Evolutionary conservation across 1,140 invertebrate genomes (phyloP), one percentile per base, ranked within the genome.

Genomic region (Halyomorpha halys): DNA sequence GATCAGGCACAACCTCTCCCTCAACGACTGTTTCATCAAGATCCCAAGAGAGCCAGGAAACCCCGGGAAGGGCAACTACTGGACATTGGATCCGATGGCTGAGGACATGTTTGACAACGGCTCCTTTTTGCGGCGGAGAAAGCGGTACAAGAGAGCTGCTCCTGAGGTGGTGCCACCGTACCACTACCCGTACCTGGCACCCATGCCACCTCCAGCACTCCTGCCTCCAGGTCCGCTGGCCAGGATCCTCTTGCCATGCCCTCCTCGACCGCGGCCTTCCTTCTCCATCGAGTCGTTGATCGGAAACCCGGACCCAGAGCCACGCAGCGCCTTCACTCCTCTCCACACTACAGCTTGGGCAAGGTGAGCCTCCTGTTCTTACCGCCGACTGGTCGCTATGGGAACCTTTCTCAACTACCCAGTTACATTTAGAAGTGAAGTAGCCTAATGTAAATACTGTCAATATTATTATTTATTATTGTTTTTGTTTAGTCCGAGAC

Each of bases 31-130:
- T 73, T 99, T 99, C 76, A 90, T 99, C 19, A 99, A 99, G 77
- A 95, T 99, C 53, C 94, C 97, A 0, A 79, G 97, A 5, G 96
- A 98, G 74, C 95, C 96, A 0, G 96, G 95, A 0, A 98, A 99
- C 73, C 97, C 97, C 0, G 95, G 95, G 0, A 99, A 99, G 72
- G 97, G 97, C 0, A 99, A 98, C 73, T 99, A 98, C 76, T 99
- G 97, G 97, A 96, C 94, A 0, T 75, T 99, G 54, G 95, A 99
- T 76, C 97, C 97, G 0, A 77, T 93, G 63, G 91, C 91, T 1
- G 94, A 98, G 73, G 93, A 98, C 72, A 99, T 99, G 97, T 99
- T 99, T 72, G 97, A 99, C 73, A 99, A 99, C 74, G 97, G 97
- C 0, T 95, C 91, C 72, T 99, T 99, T 73, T 78, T 99, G 49